These are phyloP conservation scores for Otolemur crassicaudatus DNA, from an alignment of 2,797 vertebrate genomes.

Conservation along the genomic window DNA sequence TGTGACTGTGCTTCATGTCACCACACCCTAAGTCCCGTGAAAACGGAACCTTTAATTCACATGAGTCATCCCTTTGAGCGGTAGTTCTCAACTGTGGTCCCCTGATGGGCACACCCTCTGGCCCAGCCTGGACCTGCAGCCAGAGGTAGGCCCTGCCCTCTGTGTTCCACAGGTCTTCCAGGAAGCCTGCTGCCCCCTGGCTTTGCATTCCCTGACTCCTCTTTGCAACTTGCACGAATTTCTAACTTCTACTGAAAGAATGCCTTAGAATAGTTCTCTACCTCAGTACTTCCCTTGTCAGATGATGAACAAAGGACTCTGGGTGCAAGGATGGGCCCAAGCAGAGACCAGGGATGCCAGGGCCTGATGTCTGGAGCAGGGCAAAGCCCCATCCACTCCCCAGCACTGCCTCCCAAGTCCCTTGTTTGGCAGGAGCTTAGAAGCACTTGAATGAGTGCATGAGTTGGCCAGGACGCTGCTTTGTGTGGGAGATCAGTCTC, in stretches of 20 bases:
- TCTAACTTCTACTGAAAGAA: background rate
- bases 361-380: background rate
- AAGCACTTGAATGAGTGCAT: background rate
- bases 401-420: background rate
- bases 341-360: background rate
- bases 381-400: background rate
- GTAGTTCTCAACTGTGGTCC: background rate
- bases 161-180: background rate
- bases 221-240: background rate
- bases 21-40: too few species aligned
- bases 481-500: background rate
- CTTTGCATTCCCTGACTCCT: background rate
- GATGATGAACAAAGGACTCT: rapidly evolving
- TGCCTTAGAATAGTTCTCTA: background rate
- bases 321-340: rapidly evolving
- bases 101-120: background rate
- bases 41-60: background rate
- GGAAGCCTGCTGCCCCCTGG: background rate
- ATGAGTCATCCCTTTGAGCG: background rate
- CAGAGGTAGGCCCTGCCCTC: background rate
- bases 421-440: background rate
- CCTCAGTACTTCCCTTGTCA: background rate
- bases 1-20: too few species aligned
- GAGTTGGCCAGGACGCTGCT: background rate
- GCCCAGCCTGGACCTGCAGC: background rate